Evolutionary conservation across 2,113 vertebrate species (phyloP).

Genomic region (Vidua macroura): DNA sequence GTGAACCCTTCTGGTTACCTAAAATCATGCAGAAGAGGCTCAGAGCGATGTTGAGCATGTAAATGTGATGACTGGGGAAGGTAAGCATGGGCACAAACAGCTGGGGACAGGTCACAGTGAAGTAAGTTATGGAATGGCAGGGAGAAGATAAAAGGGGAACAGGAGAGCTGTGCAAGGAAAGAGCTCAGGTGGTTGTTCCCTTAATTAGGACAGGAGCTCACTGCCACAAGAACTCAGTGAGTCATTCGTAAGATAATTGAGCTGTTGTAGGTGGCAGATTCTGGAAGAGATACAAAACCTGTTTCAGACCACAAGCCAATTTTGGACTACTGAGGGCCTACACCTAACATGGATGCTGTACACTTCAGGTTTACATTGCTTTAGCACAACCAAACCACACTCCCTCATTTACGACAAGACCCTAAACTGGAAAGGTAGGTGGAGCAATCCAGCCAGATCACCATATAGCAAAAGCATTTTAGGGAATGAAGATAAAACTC

Average conservation of each 20-base stretch:
- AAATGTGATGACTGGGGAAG: background rate
- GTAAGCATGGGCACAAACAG: background rate
- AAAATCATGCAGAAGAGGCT: background rate
- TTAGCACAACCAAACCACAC: background rate
- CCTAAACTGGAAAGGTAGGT: background rate
- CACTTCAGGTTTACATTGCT: background rate
- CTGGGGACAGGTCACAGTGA: background rate
- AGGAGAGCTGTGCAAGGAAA: background rate
- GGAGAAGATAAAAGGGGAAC: background rate
- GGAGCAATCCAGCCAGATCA: background rate
- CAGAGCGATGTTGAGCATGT: background rate
- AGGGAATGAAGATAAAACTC: background rate
- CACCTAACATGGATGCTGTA: background rate
- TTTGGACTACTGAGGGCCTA: background rate
- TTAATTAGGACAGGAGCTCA: conserved; percentile 29
- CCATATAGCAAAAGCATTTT: background rate
- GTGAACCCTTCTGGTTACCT: background rate
- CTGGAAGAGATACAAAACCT: conserved; percentile 38
- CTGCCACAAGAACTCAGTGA: conserved; percentile 42
- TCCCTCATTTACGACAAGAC: background rate
- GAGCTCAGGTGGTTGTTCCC: conserved; percentile 11
- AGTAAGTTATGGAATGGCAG: background rate
- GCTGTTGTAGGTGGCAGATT: conserved; percentile 45
- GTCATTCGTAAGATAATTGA: conserved; percentile 50
- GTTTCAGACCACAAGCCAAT: conserved; percentile 10